Evolutionary conservation across 2,113 vertebrate genomes (phyloP).

Genomic region (Callospermophilus lateralis): DNA sequence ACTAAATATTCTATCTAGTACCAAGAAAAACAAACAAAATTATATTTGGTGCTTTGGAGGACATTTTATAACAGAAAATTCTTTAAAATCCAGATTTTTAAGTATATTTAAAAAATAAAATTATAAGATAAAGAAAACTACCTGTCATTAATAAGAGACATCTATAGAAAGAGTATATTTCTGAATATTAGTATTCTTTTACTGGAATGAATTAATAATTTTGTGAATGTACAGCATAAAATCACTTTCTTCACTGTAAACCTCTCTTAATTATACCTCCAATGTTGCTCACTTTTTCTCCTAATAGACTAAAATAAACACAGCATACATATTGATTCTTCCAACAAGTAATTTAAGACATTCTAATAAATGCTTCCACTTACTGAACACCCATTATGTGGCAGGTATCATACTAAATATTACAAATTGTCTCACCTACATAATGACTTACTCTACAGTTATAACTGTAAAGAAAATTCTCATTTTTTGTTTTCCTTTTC

Average conservation of each 20-base stretch:
- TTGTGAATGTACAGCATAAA: slow-evolving; percentile 62
- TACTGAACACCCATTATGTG: not conserved
- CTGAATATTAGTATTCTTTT: slow-evolving; percentile 47
- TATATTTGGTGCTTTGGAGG: slow-evolving; percentile 31
- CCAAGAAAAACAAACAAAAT: slow-evolving; percentile 44
- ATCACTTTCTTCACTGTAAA: slow-evolving; percentile 32
- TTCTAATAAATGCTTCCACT: slow-evolving; percentile 19
- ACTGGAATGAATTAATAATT: slow-evolving; percentile 48
- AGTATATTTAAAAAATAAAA: slow-evolving; percentile 46
- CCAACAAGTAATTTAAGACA: slow-evolving; percentile 55
- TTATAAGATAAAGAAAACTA: slow-evolving; percentile 13
- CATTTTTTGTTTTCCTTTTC: slow-evolving; percentile 5
- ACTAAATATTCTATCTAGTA: slow-evolving; percentile 24
- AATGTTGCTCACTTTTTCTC: slow-evolving; percentile 25
- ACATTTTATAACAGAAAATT: not conserved
- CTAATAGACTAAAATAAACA: slow-evolving; percentile 17
- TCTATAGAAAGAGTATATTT: slow-evolving; percentile 30
- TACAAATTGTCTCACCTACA: slow-evolving; percentile 9
- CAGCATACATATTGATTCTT: not conserved
- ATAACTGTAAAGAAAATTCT: not conserved
- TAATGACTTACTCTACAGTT: not conserved
- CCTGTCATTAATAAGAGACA: slow-evolving; percentile 33
- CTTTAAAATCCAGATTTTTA: slow-evolving; percentile 51
- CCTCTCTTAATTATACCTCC: not conserved
- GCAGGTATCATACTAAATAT: not conserved